phyloP scores from a whole-genome alignment of 2,797 vertebrate genomes.

The Brachyalestes nurse region DNA sequence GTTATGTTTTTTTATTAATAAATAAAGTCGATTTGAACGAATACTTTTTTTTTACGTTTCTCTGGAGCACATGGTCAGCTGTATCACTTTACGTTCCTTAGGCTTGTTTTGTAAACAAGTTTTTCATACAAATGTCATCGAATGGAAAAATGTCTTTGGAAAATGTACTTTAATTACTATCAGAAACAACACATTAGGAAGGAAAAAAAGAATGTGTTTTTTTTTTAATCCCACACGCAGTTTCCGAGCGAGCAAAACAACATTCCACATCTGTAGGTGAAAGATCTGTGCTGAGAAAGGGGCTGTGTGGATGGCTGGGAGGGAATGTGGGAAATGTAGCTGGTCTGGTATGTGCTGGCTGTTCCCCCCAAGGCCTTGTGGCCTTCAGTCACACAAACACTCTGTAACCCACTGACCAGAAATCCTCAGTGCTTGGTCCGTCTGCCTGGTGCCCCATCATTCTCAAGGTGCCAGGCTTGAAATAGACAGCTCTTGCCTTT shows the following conservation, averaged over 20 bases:
- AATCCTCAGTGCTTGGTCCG: slow-evolving; percentile 7
- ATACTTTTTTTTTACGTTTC: neutral
- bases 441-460: slow-evolving; percentile 17
- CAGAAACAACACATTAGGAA: too few species aligned
- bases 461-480: slow-evolving; percentile 44
- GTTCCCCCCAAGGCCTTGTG: neutral
- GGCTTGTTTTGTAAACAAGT: slow-evolving; percentile 30
- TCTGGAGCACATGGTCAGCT: slow-evolving; percentile 35
- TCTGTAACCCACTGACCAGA: slow-evolving; percentile 21
- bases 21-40: neutral
- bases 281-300: neutral
- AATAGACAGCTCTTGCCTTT: slow-evolving; percentile 50
- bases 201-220: too few species aligned
- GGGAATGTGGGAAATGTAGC: slow-evolving; percentile 8
- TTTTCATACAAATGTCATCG: too few species aligned
- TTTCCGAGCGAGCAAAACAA: neutral
- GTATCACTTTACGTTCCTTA: slow-evolving; percentile 28
- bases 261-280: neutral
- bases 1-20: neutral
- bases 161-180: too few species aligned
- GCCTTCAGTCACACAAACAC: slow-evolving; percentile 24
- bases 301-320: neutral
- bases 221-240: too few species aligned
- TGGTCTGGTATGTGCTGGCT: neutral
- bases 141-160: too few species aligned